These are phyloP conservation scores for Protophormia terraenovae DNA, from an alignment of 2,888 invertebrate species.

Conservation along the genomic window DNA sequence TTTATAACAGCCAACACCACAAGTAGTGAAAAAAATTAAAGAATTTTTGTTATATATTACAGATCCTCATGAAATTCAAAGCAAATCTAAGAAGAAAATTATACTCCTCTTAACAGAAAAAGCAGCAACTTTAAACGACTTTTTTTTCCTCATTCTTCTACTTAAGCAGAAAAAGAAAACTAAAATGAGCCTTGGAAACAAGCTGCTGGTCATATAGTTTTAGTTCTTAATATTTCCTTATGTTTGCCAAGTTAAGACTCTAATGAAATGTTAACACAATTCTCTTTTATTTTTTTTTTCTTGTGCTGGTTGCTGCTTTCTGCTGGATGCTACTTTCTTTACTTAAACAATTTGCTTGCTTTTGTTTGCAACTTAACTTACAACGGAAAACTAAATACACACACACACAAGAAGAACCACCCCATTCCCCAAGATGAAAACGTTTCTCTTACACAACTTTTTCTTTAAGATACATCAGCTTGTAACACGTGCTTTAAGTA, in stretches of 20 bases:
- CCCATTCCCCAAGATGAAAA: too few species aligned
- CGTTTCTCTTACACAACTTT: too few species aligned
- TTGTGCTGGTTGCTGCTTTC: constrained; percentile 10
- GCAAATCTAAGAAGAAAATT: too few species aligned
- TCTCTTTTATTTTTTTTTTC: background rate
- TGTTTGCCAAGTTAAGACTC: constrained; percentile 40
- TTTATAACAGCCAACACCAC: too few species aligned
- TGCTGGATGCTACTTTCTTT: too few species aligned
- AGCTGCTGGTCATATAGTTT: constrained; percentile 46
- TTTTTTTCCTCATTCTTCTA: background rate
- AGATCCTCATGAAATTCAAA: too few species aligned
- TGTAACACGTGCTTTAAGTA: constrained; percentile 12
- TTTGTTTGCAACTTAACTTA: constrained; percentile 32
- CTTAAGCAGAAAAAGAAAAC: background rate
- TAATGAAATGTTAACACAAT: constrained; percentile 67
- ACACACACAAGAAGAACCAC: too few species aligned
- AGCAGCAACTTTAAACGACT: background rate
- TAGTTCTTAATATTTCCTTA: constrained; percentile 38
- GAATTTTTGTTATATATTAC: too few species aligned
- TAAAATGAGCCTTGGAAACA: background rate
- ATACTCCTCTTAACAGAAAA: constrained; percentile 7
- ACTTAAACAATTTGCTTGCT: constrained; percentile 36
- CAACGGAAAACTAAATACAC: constrained; percentile 5
- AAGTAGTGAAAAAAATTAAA: background rate
- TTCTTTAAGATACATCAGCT: background rate